Conservation (phyloP, 64 coral and sea anemone genomes). For the Stichodactyla mertensii region DNA sequence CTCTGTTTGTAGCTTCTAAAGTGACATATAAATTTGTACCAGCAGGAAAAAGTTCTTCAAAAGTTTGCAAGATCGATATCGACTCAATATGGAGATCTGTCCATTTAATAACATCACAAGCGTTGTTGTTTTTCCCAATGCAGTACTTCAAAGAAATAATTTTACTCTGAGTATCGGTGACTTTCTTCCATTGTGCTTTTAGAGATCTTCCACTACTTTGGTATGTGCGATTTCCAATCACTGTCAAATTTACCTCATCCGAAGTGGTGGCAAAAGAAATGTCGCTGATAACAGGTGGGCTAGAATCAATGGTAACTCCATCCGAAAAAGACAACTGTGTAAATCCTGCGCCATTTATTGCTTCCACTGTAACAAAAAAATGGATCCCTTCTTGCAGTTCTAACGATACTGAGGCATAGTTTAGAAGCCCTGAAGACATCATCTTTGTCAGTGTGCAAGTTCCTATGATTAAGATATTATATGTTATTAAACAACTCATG, state of each 20-base stretch:
- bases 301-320: constrained; percentile 78
- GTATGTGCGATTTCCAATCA: background rate
- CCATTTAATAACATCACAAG: constrained; percentile 61
- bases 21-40: constrained; percentile 42
- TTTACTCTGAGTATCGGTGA: constrained; percentile 60
- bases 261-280: background rate
- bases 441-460: constrained; percentile 53
- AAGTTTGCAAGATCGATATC: background rate
- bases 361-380: constrained; percentile 73
- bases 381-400: constrained; percentile 35
- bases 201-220: constrained; percentile 25
- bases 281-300: constrained; percentile 38
- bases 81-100: constrained; percentile 18
- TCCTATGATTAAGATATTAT: background rate
- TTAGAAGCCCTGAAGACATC: constrained; percentile 45
- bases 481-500: background rate
- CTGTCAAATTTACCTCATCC: background rate
- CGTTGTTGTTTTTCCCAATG: constrained; percentile 27
- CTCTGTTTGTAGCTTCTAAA: constrained; percentile 49
- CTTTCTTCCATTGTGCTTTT: constrained; percentile 49
- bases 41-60: constrained; percentile 28
- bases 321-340: constrained; percentile 60
- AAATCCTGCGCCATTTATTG: constrained; percentile 61
- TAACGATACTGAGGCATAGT: constrained; percentile 11
- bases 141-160: constrained; percentile 54